Evolutionary conservation across 1,140 invertebrate genomes (phyloP), one percentile per base, ranked within the genome.

Genomic region (Drusus annulatus): DNA sequence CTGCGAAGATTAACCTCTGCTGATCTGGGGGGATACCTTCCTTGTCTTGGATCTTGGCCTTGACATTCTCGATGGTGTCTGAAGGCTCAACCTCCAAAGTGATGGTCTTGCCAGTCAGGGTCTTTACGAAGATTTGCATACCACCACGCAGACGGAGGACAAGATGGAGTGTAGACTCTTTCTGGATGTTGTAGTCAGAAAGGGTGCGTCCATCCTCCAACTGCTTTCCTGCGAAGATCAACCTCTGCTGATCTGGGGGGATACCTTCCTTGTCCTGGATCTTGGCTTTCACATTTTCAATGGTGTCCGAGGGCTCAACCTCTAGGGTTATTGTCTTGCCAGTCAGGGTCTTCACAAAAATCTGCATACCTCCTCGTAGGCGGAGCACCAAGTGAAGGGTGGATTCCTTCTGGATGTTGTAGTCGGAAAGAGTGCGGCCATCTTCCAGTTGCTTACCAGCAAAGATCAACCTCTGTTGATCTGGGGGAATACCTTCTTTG

Each of bases 361-460:
- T 87, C 88, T 91, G 85, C 93, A 89, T 89, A 74, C 95, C 95
- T 87, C 95, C 96, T 79, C 94, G 89, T 0, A 97, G 89, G 85
- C 94, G 91, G 0, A 96, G 87, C 1, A 96, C 95, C 51, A 98
- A 86, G 84, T 97, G 95, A 6, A 96, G 90, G 85, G 94, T 95
- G 0, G 94, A 95, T 85, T 95, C 94, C 80, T 95, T 94, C 83
- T 95, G 94, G 83, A 93, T 93, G 81, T 94, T 89, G 77, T 94
- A 91, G 86, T 93, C 93, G 1, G 93, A 94, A 0, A 96, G 87
- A 0, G 94, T 96, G 45, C 94, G 92, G 0, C 94, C 95, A 91
- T 96, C 95, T 87, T 96, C 95, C 1, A 97, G 85, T 85, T 96
- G 95, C 84, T 96, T 95, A 6, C 95, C 95, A 81, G 91, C 94